Evolutionary conservation across 2,113 vertebrate species (phyloP).

Genomic region (Etheostoma spectabile): DNA sequence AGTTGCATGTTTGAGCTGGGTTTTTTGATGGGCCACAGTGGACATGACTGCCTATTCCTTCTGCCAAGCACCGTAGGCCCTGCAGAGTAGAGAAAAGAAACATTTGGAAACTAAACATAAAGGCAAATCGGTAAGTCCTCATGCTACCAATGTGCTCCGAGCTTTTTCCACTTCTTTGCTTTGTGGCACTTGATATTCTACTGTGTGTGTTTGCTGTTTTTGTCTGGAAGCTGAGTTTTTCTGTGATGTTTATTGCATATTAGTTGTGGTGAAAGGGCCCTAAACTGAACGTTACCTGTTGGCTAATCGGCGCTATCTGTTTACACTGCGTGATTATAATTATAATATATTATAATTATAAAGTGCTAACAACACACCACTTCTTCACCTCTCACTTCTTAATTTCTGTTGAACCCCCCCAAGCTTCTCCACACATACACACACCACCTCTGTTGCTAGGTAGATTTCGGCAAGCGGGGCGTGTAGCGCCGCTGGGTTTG

Average conservation of each 20-base stretch:
- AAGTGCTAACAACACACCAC: constrained; percentile 61
- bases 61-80: constrained; percentile 71
- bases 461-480: constrained; percentile 57
- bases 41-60: constrained; percentile 62
- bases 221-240: background rate
- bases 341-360: constrained; percentile 4
- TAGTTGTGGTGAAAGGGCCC: constrained; percentile 39
- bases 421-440: background rate
- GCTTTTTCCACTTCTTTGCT: constrained; percentile 28
- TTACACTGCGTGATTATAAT: constrained; percentile 33
- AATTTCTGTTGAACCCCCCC: constrained; percentile 43
- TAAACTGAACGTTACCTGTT: constrained; percentile 49
- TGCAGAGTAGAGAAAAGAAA: constrained; percentile 53
- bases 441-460: constrained; percentile 71
- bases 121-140: constrained; percentile 76
- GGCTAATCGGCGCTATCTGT: constrained; percentile 51
- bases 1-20: constrained; percentile 58
- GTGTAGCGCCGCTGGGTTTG: constrained; percentile 45
- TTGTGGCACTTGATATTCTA: background rate
- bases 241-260: constrained; percentile 30
- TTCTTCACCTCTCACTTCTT: constrained; percentile 65
- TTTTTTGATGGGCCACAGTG: constrained; percentile 62
- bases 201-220: constrained; percentile 12
- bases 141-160: constrained; percentile 36
- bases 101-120: constrained; percentile 66